These are phyloP conservation scores for Streptopelia turtur DNA, from an alignment of 2,797 vertebrate genomes.

Conservation along the genomic window DNA sequence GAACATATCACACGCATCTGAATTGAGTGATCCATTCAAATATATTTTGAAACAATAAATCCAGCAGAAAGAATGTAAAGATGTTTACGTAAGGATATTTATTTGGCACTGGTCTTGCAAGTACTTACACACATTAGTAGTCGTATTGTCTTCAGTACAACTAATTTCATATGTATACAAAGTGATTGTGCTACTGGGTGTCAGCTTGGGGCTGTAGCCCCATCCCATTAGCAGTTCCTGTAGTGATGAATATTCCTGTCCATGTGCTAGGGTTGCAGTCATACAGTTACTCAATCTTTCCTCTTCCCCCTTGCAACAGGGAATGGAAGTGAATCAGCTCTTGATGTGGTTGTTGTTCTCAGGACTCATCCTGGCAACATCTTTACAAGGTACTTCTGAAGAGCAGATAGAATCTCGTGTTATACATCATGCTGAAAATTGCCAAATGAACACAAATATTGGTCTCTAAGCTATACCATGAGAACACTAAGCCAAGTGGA, in stretches of 20 bases:
- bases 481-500: background rate
- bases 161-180: background rate
- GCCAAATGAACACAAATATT: background rate
- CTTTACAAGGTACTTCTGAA: background rate
- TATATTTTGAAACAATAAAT: background rate
- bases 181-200: background rate
- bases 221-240: background rate
- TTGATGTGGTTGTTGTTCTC: background rate
- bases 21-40: background rate
- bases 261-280: background rate
- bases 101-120: background rate
- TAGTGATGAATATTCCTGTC: background rate
- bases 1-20: background rate
- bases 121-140: background rate
- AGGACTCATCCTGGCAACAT: background rate
- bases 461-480: background rate
- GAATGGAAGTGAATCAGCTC: background rate
- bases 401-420: conserved; percentile 5
- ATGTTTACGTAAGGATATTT: background rate
- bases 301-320: background rate
- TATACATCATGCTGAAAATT: background rate
- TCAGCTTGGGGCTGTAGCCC: background rate
- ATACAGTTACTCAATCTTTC: background rate
- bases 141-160: background rate
- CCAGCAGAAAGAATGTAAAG: background rate